phyloP scores from a whole-genome alignment of 2,113 vertebrate species.

The Spheniscus mendiculus region DNA sequence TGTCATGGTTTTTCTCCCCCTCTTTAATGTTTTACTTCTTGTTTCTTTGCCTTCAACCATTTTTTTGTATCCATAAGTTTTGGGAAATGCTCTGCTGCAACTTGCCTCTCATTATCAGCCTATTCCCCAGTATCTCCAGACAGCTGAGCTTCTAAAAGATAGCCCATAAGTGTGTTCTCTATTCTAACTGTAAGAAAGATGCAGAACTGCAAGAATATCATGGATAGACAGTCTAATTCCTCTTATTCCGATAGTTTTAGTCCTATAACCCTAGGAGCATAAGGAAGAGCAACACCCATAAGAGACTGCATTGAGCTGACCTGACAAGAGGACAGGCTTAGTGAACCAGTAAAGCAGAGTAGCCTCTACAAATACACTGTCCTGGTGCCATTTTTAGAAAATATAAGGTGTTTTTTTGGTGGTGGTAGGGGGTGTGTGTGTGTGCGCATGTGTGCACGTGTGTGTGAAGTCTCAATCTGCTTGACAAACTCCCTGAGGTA shows the following conservation, averaged over 20 bases:
- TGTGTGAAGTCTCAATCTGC: neutral
- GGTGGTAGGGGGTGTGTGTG: neutral
- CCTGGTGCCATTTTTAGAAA: neutral
- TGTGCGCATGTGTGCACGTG: no score
- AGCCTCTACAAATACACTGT: neutral
- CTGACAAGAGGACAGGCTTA: neutral
- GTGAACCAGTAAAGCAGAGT: neutral
- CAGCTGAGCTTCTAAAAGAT: neutral
- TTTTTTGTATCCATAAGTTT: neutral
- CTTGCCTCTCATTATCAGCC: neutral
- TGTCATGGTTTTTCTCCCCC: neutral
- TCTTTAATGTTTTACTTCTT: neutral
- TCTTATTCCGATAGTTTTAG: neutral
- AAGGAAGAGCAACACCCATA: neutral
- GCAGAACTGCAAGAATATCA: neutral
- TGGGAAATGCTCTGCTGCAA: neutral
- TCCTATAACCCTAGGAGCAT: neutral
- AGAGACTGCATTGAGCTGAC: neutral
- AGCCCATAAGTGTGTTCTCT: neutral
- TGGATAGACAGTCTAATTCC: neutral
- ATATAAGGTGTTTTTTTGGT: fast-evolving
- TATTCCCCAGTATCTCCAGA: neutral
- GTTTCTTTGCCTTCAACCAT: neutral
- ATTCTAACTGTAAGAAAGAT: neutral
- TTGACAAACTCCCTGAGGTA: neutral